phyloP scores from a whole-genome alignment of 2,113 vertebrate genomes.

The Malurus alboscapulatus region DNA sequence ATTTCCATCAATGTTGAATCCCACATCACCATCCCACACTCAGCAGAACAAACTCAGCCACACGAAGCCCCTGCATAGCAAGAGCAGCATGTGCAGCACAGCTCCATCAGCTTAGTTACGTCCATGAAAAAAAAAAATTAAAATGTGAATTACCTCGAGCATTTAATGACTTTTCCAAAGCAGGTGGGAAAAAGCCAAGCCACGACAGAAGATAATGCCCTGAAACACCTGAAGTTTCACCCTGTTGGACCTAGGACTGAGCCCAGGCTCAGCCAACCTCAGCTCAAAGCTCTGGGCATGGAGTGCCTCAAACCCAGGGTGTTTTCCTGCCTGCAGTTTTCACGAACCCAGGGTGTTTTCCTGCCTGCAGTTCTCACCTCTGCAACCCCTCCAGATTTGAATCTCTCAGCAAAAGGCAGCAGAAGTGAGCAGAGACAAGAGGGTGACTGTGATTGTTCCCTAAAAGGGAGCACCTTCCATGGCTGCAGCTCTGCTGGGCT shows the following conservation, averaged over 20 bases:
- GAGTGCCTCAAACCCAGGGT: neutral
- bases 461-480: neutral
- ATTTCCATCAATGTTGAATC: neutral
- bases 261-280: fast-evolving
- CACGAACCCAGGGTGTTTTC: neutral
- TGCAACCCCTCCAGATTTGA: neutral
- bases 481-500: neutral
- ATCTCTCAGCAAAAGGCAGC: neutral
- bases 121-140: neutral
- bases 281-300: neutral
- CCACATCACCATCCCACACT: neutral
- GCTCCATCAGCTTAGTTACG: neutral
- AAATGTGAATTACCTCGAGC: neutral
- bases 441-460: neutral
- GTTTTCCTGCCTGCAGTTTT: neutral
- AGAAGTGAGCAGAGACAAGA: neutral
- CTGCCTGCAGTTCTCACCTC: neutral
- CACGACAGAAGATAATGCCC: neutral
- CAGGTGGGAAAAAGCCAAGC: neutral
- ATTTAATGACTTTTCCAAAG: neutral
- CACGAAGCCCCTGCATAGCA: neutral
- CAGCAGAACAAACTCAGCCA: neutral
- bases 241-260: neutral
- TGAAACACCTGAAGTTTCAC: neutral
- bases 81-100: neutral